Evolutionary conservation across 2,888 invertebrate species (phyloP).

Genomic region (Globia sparganii): DNA sequence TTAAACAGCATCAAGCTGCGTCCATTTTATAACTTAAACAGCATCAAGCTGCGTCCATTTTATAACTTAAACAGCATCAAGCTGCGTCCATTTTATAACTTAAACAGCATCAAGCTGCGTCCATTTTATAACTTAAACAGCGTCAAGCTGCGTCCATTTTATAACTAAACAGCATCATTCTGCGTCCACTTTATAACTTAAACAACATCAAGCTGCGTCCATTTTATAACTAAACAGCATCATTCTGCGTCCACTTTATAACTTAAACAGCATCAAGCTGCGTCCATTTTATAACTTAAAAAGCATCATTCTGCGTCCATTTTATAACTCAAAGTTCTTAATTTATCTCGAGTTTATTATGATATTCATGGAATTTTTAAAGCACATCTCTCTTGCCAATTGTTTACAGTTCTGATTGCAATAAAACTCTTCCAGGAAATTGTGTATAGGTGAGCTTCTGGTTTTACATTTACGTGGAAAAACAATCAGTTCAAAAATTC

Average conservation of each 20-base stretch:
- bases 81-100: too few relatives aligned
- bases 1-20: too few relatives aligned
- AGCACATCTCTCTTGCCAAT: neutral
- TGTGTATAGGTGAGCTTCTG: neutral
- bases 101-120: too few relatives aligned
- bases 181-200: neutral
- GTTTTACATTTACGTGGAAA: neutral
- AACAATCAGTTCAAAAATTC: neutral
- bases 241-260: too few relatives aligned
- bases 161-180: too few relatives aligned
- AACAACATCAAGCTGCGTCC: too few relatives aligned
- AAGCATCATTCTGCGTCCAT: neutral
- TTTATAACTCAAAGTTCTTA: neutral
- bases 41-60: too few relatives aligned
- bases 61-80: neutral
- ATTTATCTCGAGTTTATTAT: conserved; percentile 7
- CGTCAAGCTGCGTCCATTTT: too few relatives aligned
- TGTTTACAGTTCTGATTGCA: neutral
- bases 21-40: neutral
- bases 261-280: neutral
- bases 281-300: too few relatives aligned
- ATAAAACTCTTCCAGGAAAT: conserved; percentile 3
- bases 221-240: too few relatives aligned
- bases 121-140: neutral
- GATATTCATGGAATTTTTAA: conserved; percentile 11